These are phyloP conservation scores for Patiria pectinifera DNA, from an alignment of 53 echinoderm and acorn worm species.

Conservation along the genomic window DNA sequence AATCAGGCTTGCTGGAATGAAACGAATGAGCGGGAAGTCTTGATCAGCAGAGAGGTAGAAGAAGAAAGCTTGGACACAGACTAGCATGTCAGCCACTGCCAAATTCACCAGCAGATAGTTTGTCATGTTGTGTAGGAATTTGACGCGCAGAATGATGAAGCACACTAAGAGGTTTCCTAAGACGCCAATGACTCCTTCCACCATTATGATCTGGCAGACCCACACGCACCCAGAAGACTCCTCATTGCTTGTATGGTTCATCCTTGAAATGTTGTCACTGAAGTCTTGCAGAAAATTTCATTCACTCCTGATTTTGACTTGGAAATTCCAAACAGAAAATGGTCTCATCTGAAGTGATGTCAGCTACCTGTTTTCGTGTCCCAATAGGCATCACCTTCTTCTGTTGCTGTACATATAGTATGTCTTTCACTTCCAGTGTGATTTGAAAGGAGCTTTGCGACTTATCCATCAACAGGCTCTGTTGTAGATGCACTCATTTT, in stretches of 20 bases:
- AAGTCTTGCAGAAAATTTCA: too few relatives aligned
- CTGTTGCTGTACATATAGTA: too few relatives aligned
- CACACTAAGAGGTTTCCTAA: constrained; percentile 29
- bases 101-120: constrained; percentile 49
- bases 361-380: too few relatives aligned
- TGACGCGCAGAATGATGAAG: constrained; percentile 27
- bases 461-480: too few relatives aligned
- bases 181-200: not conserved
- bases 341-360: too few relatives aligned
- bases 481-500: too few relatives aligned
- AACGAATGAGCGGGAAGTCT: not conserved
- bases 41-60: not conserved
- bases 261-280: too few relatives aligned
- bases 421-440: too few relatives aligned
- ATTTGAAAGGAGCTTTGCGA: too few relatives aligned
- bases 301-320: too few relatives aligned
- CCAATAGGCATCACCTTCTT: too few relatives aligned
- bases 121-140: constrained; percentile 28
- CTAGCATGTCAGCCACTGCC: constrained; percentile 29
- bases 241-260: not conserved
- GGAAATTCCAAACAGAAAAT: too few relatives aligned
- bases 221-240: not conserved
- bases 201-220: not conserved
- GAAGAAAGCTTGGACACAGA: not conserved
- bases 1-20: not conserved